These are phyloP conservation scores for Melieria crassipennis DNA, from an alignment of 2,888 invertebrate species.

Conservation along the genomic window DNA sequence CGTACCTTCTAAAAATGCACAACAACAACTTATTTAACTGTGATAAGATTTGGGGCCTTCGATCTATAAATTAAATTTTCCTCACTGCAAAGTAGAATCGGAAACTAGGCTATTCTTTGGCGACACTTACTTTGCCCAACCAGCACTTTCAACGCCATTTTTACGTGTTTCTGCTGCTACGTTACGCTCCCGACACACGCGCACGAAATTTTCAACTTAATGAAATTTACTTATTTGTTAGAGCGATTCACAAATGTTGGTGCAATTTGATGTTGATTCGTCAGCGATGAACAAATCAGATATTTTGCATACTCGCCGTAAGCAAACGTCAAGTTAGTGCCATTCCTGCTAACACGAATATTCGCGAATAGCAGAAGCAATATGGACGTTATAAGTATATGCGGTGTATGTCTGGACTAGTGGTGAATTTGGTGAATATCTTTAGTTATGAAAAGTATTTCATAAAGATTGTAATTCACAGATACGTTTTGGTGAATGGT, in stretches of 20 bases:
- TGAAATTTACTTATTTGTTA: slow-evolving; percentile 49
- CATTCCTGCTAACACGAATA: too few relatives aligned
- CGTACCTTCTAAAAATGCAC: background rate
- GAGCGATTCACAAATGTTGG: accelerated
- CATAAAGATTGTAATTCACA: slow-evolving; percentile 46
- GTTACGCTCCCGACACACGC: slow-evolving; percentile 18
- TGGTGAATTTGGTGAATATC: too few relatives aligned
- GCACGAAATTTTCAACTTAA: slow-evolving; percentile 12
- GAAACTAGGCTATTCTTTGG: slow-evolving; percentile 22
- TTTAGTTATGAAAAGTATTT: too few relatives aligned
- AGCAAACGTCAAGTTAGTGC: too few relatives aligned
- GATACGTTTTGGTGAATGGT: accelerated
- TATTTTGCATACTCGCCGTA: too few relatives aligned
- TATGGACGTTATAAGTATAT: too few relatives aligned
- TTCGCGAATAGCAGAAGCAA: too few relatives aligned
- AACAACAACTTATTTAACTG: too few relatives aligned
- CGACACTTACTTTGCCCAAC: slow-evolving; percentile 85
- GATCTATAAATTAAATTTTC: background rate
- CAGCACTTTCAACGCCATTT: slow-evolving; percentile 86
- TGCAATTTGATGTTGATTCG: too few relatives aligned
- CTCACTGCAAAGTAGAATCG: background rate
- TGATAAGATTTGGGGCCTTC: background rate
- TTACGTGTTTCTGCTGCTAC: slow-evolving; percentile 15
- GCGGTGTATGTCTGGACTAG: too few relatives aligned
- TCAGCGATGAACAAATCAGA: too few relatives aligned